A percentile compares a stretch with the other conserved stretches of the same genome.
These are phyloP conservation scores for Oreochromis spilurus DNA, from an alignment of 2,113 vertebrate genomes.

Conservation along the genomic window DNA sequence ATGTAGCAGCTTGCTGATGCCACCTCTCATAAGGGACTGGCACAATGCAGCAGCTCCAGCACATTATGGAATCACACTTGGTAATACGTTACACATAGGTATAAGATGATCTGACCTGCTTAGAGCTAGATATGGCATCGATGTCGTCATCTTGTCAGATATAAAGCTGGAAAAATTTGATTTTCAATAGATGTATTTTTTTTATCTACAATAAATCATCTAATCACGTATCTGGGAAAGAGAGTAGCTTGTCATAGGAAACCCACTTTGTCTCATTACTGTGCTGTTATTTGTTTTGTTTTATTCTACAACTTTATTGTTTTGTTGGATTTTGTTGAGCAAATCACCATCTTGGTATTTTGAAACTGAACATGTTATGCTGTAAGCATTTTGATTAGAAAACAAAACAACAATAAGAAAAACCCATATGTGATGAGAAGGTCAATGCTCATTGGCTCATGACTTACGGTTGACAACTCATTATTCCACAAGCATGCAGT, in stretches of 20 bases:
- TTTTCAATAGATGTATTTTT: background rate
- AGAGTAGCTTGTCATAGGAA: background rate
- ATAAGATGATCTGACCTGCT: background rate
- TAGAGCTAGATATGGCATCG: background rate
- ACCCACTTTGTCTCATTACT: background rate
- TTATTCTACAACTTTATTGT: background rate
- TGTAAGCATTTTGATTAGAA: background rate
- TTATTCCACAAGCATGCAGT: fast-evolving
- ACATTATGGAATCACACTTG: background rate
- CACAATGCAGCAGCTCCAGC: background rate
- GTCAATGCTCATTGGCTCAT: background rate
- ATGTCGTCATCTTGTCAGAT: background rate
- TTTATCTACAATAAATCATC: background rate
- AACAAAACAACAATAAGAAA: background rate
- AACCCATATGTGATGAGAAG: background rate
- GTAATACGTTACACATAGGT: background rate
- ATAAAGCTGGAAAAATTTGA: background rate
- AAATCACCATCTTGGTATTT: background rate
- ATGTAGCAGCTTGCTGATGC: slow-evolving; percentile 46
- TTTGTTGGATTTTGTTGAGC: background rate
- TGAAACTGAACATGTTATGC: background rate
- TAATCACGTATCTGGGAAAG: background rate
- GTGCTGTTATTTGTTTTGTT: background rate
- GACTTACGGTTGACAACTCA: background rate
- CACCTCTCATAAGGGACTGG: slow-evolving; percentile 31